A percentile compares a stretch with the other conserved stretches of the same genome.
These are phyloP conservation scores for Willisornis vidua DNA, from an alignment of 2,113 vertebrate genomes.

Conservation along the genomic window DNA sequence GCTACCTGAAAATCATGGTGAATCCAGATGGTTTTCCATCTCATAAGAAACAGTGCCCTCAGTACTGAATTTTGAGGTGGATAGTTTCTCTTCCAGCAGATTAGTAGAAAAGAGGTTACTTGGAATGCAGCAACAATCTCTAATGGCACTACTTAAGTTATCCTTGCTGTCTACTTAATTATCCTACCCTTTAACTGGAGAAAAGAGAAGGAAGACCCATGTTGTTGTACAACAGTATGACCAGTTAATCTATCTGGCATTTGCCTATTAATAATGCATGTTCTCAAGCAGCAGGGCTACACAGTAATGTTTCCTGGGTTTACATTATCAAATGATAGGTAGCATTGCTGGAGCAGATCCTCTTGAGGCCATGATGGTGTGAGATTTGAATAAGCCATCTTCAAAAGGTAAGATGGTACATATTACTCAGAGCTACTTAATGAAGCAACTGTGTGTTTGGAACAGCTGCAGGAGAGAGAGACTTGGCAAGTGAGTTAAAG, in stretches of 20 bases:
- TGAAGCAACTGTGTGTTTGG: not conserved
- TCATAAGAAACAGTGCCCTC: not conserved
- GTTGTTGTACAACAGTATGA: not conserved
- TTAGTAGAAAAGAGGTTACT: not conserved
- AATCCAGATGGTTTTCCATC: fast-evolving
- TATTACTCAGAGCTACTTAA: not conserved
- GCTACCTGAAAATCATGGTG: not conserved
- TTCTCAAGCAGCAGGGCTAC: not conserved
- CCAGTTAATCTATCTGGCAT: not conserved
- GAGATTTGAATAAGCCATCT: not conserved
- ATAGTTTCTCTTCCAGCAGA: not conserved
- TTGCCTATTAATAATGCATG: not conserved
- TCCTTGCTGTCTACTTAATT: not conserved
- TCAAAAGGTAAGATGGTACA: not conserved
- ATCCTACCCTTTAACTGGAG: not conserved
- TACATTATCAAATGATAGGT: not conserved
- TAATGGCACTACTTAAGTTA: not conserved
- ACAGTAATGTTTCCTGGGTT: not conserved
- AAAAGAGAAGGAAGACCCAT: not conserved
- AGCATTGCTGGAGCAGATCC: not conserved
- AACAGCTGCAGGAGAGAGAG: not conserved
- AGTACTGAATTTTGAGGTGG: not conserved
- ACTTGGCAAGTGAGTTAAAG: not conserved
- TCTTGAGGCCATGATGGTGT: not conserved
- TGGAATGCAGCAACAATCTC: not conserved